Evolutionary conservation across 2,797 vertebrate genomes (phyloP), one percentile per base, ranked within the genome.

Genomic region (Cynopterus sphinx): DNA sequence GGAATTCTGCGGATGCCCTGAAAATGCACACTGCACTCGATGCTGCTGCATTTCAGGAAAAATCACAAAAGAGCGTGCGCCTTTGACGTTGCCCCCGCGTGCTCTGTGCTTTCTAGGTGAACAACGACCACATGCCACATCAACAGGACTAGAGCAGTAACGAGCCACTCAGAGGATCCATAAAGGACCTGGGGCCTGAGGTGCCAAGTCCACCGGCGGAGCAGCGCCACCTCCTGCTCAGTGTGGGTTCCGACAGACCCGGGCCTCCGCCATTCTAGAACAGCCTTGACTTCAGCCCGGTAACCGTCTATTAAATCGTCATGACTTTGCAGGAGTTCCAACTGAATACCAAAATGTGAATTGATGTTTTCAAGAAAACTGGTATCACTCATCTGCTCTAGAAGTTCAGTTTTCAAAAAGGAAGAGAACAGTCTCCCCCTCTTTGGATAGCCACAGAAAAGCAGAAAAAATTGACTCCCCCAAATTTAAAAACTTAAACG

Each of bases 221-320:
- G 7, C 91, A 92, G 97, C 68, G 96, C 98, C 98, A 97, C 77
- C 98, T 98, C 81, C 78, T 92, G 98, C 96, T 94, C 97, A 91
- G 0, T 43, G 19, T 16, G 33, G 68, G 39, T 15, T 9, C 78
- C 59, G 87, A 61, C 85, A 41, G 13, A 33, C 11, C 51, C 12
- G 24, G 24, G 22, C n/a, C 68, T 31, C 1, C 9, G 33, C 22
- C 67, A 26, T 67, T 70, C 65, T 12, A 55, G 88, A 71, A 59
- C 10, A 57, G 2, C 12, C 5, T 28, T 33, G 9, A 41, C 21
- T 11, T 78, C 36, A 61, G 19, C 31, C 57, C 49, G n/a, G n/a
- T n/a, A n/a, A n/a, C n/a, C n/a, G n/a, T n/a, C 7, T 7, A 17
- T 49, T 43, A 59, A 71, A 36, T 28, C 31, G 31, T 10, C 21